A percentile compares a stretch with the other conserved stretches of the same genome.
phyloP scores from a whole-genome alignment of 1,140 invertebrate genomes.

The Danaus melanippus region DNA sequence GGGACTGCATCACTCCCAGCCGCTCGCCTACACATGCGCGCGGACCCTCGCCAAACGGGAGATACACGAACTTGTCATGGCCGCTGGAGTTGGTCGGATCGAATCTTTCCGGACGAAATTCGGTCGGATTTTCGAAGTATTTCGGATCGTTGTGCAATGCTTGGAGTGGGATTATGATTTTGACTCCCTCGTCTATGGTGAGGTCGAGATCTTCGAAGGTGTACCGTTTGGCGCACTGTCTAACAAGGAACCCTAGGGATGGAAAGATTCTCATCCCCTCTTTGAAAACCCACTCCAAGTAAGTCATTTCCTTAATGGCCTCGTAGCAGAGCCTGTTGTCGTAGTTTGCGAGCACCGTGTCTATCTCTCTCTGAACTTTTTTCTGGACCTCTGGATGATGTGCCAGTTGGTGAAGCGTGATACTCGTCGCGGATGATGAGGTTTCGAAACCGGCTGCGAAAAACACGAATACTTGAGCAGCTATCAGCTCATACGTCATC shows the following conservation, averaged over 20 bases:
- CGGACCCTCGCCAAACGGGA: constrained; percentile 46
- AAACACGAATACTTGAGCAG: constrained; percentile 73
- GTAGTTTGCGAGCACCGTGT: constrained; percentile 55
- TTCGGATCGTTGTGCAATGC: constrained; percentile 72
- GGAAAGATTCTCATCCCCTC: constrained; percentile 72
- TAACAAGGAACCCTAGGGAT: constrained; percentile 51
- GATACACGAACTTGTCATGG: constrained; percentile 53
- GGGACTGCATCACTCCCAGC: constrained; percentile 19
- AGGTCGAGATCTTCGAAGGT: constrained; percentile 55
- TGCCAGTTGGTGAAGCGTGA: constrained; percentile 72
- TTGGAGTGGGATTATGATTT: constrained; percentile 54
- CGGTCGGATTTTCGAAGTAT: constrained; percentile 69
- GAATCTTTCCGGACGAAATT: constrained; percentile 74
- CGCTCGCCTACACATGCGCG: constrained; percentile 40
- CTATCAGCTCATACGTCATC: constrained; percentile 42
- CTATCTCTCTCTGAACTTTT: constrained; percentile 73
- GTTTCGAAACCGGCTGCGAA: constrained; percentile 76
- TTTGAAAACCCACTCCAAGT: constrained; percentile 55
- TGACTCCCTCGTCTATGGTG: constrained; percentile 48
- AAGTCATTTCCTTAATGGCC: constrained; percentile 62
- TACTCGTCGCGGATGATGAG: constrained; percentile 72
- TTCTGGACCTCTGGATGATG: constrained; percentile 73
- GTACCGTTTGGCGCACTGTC: constrained; percentile 58
- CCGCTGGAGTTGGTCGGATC: constrained; percentile 35
- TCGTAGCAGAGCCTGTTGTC: constrained; percentile 59